Percentiles rank a stretch among this genome's conserved stretches.
Evolutionary conservation across 2,888 invertebrate genomes (phyloP).

Genomic region (Caradrina kadenii): DNA sequence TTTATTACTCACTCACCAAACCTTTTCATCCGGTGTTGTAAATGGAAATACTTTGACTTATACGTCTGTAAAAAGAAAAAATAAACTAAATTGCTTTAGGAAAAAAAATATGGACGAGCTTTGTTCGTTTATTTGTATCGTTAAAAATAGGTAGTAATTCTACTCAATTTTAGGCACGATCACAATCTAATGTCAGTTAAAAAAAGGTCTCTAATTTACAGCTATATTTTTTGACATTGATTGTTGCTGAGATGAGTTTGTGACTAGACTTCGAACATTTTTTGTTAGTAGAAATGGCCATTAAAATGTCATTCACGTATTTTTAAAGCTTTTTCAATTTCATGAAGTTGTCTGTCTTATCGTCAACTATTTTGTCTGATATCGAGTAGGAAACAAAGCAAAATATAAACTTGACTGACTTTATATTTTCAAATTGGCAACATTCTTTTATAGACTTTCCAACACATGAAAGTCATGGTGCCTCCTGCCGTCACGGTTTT

Average conservation of each 20-base stretch:
- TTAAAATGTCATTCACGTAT: too few relatives aligned
- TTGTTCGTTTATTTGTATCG: neutral
- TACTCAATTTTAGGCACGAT: too few relatives aligned
- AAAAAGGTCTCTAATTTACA: too few relatives aligned
- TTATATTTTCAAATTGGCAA: neutral
- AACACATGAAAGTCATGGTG: neutral
- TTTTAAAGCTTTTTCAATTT: too few relatives aligned
- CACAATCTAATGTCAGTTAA: too few relatives aligned
- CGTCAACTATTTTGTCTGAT: too few relatives aligned
- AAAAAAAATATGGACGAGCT: neutral
- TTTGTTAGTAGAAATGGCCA: too few relatives aligned
- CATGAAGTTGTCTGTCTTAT: too few relatives aligned
- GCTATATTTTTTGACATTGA: too few relatives aligned
- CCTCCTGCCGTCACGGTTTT: neutral
- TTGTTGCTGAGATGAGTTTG: too few relatives aligned
- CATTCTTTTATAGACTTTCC: neutral
- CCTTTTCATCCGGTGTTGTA: neutral
- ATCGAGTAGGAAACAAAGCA: neutral
- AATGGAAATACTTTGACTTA: constrained; percentile 15
- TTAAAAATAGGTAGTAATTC: neutral
- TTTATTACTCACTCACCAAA: constrained; percentile 16
- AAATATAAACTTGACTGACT: neutral
- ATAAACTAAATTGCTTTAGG: neutral
- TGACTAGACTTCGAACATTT: too few relatives aligned
- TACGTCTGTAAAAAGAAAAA: neutral